Percentiles rank a stretch among this genome's conserved stretches.
Evolutionary conservation across 1,140 invertebrate genomes (phyloP).

Genomic region (Drosophila santomea): DNA sequence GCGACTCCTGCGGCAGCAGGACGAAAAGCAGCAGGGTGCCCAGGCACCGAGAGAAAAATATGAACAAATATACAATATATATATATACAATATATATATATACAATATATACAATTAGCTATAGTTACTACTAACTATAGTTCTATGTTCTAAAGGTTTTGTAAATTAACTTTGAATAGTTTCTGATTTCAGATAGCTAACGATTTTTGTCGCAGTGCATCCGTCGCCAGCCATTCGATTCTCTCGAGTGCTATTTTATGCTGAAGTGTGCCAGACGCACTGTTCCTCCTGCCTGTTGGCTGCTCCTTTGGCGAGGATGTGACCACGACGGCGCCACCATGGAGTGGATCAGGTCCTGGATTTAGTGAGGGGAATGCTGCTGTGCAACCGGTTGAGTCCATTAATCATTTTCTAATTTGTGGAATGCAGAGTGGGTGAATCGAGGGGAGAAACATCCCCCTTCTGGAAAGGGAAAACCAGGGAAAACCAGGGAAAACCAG

Average conservation of each 20-base stretch:
- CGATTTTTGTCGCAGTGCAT: background rate
- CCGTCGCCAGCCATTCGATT: constrained; percentile 25
- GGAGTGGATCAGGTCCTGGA: constrained; percentile 9
- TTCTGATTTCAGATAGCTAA: too few species aligned
- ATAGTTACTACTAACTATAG: too few species aligned
- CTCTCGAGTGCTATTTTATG: constrained; percentile 83
- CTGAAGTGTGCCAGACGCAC: constrained; percentile 80
- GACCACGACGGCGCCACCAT: constrained; percentile 56
- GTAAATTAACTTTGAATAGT: too few species aligned
- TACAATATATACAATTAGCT: too few species aligned
- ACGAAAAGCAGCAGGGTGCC: constrained; percentile 55
- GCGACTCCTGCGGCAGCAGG: constrained; percentile 54
- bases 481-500: too few species aligned
- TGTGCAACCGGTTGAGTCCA: constrained; percentile 84
- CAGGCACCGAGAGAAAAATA: constrained; percentile 14
- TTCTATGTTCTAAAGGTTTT: too few species aligned
- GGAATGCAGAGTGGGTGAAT: constrained; percentile 62
- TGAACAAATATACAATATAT: too few species aligned
- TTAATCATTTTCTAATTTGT: constrained; percentile 85
- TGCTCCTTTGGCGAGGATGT: constrained; percentile 47
- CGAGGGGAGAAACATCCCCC: constrained; percentile 34
- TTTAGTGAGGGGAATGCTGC: constrained; percentile 16
- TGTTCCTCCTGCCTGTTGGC: constrained; percentile 13
- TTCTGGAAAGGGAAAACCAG: background rate
- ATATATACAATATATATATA: too few species aligned